A percentile compares a stretch with the other conserved stretches of the same genome.
Conservation (phyloP, 2,113 vertebrate genomes). For the Lagopus leucura region DNA sequence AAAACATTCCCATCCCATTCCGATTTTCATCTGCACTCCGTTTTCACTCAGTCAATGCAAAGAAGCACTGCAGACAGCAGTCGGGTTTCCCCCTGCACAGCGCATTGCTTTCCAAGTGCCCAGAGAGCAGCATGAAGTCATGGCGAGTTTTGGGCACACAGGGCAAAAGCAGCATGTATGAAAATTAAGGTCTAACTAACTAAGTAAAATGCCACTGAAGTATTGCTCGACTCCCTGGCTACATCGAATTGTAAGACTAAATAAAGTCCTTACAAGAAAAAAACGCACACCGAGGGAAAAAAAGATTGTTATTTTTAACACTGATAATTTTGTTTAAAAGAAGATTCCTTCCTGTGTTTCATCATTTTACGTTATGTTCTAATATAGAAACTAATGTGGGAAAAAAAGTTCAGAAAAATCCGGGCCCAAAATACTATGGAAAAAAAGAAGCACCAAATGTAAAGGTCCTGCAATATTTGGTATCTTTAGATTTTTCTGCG, state of each 20-base stretch:
- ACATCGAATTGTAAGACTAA: conserved; percentile 6
- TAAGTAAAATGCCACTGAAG: background rate
- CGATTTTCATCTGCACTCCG: conserved; percentile 40
- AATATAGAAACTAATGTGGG: conserved; percentile 82
- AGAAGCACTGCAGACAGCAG: background rate
- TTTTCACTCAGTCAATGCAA: background rate
- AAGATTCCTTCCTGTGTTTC: conserved; percentile 83
- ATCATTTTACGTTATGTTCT: conserved; percentile 78
- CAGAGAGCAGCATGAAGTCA: too few relatives aligned
- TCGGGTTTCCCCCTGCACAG: background rate
- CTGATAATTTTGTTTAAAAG: conserved; percentile 81
- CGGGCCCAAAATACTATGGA: conserved; percentile 81
- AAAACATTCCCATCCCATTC: conserved; percentile 63
- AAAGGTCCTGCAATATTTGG: conserved; percentile 84
- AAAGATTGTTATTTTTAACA: conserved; percentile 82
- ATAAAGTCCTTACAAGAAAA: conserved; percentile 62
- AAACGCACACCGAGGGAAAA: conserved; percentile 56
- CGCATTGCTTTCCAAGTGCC: too few relatives aligned
- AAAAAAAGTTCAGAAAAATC: conserved; percentile 80
- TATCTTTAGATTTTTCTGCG: conserved; percentile 82
- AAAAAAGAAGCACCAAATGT: conserved; percentile 81
- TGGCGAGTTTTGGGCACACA: background rate
- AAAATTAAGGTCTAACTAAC: background rate
- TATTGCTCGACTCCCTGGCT: background rate
- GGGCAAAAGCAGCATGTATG: background rate